Conservation (phyloP, 2,888 invertebrate species). For the Syrista parreyssii region DNA sequence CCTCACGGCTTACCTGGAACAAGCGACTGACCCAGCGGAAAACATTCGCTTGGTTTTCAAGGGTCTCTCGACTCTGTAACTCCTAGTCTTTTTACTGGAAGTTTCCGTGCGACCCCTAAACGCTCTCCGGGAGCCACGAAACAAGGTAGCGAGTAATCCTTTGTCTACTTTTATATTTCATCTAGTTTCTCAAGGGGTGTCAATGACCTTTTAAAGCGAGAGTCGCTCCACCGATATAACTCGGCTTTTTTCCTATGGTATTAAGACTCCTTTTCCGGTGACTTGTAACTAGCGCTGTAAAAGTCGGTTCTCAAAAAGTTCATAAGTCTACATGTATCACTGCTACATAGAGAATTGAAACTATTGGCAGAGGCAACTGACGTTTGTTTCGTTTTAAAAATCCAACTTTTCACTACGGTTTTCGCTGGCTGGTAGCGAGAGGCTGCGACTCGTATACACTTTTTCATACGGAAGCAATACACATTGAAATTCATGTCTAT, state of each 20-base stretch:
- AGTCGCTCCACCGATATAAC: not conserved
- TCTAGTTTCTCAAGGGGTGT: not conserved
- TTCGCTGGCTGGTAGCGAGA: not conserved
- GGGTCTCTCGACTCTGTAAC: not conserved
- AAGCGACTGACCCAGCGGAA: conserved; percentile 52
- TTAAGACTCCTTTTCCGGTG: not conserved
- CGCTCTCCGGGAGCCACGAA: not conserved
- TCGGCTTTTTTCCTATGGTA: not conserved
- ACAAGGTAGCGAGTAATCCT: not conserved
- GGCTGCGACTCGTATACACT: not conserved
- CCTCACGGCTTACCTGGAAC: conserved; percentile 25
- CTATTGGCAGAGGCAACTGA: not conserved
- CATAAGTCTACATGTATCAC: not conserved
- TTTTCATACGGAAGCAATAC: not conserved
- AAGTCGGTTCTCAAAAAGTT: not conserved
- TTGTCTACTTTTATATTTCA: not conserved
- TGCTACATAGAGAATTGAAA: not conserved
- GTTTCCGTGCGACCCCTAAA: not conserved
- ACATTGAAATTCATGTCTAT: not conserved
- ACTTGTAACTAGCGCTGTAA: not conserved
- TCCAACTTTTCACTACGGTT: not conserved
- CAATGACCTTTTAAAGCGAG: not conserved
- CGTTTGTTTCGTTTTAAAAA: not conserved
- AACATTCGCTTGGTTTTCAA: conserved; percentile 45
- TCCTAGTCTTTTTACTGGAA: not conserved